A percentile compares a stretch with the other conserved stretches of the same genome.
Conservation (phyloP, 2,113 vertebrate genomes). For the Callipepla californica region DNA sequence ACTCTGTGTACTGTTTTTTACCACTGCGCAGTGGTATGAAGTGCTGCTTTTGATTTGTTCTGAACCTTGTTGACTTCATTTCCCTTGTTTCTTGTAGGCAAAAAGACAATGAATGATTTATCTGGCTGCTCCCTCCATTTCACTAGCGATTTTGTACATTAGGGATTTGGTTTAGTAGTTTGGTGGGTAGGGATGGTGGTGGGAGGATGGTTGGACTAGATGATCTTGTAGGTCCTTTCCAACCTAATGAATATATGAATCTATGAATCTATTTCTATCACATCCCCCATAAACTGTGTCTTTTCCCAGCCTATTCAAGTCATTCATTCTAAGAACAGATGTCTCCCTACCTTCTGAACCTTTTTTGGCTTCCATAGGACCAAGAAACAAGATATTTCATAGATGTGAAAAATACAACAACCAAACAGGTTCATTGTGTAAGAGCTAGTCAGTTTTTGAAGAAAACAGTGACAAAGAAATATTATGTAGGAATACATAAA, state of each 20-base stretch:
- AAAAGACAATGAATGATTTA: background rate
- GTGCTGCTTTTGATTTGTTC: background rate
- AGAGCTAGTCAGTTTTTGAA: conserved; percentile 4
- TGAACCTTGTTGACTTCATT: background rate
- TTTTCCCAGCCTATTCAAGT: background rate
- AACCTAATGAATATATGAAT: no score
- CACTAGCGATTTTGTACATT: background rate
- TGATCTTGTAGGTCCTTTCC: no score
- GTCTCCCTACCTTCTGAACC: background rate
- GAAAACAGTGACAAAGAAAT: conserved; percentile 8
- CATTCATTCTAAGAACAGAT: background rate
- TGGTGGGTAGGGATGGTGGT: no score
- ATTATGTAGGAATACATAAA: background rate
- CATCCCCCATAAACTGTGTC: background rate
- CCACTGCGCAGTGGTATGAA: background rate
- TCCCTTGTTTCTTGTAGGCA: background rate
- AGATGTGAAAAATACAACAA: background rate
- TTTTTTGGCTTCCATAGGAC: background rate
- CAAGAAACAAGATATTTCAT: background rate
- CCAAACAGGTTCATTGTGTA: background rate
- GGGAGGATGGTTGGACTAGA: no score
- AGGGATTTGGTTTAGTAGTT: no score
- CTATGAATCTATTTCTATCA: background rate
- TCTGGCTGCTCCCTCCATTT: background rate
- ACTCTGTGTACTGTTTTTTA: background rate